Evolutionary conservation across 2,888 invertebrate genomes (phyloP).

Genomic region (Tortricodes alternella): DNA sequence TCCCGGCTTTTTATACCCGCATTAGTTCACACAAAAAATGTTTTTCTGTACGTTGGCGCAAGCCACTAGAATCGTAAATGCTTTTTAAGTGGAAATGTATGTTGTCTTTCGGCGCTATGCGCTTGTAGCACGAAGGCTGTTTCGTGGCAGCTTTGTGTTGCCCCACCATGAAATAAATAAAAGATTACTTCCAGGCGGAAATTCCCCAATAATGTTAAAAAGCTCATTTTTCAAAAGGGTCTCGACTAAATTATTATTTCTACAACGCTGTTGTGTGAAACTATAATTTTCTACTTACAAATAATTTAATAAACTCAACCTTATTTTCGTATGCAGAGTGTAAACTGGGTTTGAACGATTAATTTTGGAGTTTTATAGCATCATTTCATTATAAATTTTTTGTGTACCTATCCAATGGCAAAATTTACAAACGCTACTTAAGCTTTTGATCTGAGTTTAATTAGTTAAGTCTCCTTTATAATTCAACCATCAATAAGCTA

Average conservation of each 20-base stretch:
- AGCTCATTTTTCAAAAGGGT: constrained; percentile 15
- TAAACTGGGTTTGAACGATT: constrained; percentile 8
- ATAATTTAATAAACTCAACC: constrained; percentile 12
- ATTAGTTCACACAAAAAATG: constrained; percentile 19
- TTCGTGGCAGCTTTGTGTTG: background rate
- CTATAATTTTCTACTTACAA: constrained; percentile 5
- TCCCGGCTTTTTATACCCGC: constrained; percentile 21
- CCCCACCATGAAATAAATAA: constrained; percentile 11
- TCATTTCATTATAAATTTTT: too few species aligned
- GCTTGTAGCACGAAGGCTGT: constrained; percentile 2
- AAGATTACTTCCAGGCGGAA: constrained; percentile 5
- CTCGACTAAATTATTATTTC: constrained; percentile 8
- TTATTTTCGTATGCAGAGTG: background rate
- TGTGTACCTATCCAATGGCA: too few species aligned
- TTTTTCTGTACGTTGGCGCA: constrained; percentile 5
- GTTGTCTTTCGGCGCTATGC: background rate
- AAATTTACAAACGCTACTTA: too few species aligned
- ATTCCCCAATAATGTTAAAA: constrained; percentile 13
- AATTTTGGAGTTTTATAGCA: constrained; percentile 15
- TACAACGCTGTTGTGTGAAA: constrained; percentile 8
- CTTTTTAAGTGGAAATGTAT: constrained; percentile 13
- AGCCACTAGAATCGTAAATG: constrained; percentile 7
- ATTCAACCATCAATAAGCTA: too few species aligned
- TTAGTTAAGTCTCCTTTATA: too few species aligned
- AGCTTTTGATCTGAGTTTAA: too few species aligned